Base-by-base conservation (phyloP, 2,797 vertebrate species). In the Eulemur albifrons region DNA sequence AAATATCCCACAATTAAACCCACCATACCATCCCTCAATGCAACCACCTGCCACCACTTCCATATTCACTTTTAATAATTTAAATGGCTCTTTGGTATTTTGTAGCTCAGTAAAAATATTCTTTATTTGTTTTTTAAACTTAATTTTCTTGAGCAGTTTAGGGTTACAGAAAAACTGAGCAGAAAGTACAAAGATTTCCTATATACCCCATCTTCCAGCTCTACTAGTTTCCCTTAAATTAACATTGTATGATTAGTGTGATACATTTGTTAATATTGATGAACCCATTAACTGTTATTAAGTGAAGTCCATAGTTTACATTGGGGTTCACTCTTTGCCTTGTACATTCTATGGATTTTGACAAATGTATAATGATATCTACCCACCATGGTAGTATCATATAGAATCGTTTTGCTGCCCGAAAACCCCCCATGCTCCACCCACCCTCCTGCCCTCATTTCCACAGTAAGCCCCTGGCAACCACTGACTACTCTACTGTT, bases 31-130 rank as follows among this genome's bases (percentile, higher is more conserved):
- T 45, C 23, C 32, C 45, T 88, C 92, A 92, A 2, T 54, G 20
- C 50, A 73, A 63, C 43, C 59, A 67, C 20, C 17, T n/a, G 23
- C 25, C 35, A 84, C 38, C 84, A 54, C 54, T 67, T 77, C 38
- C 25, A 65, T 23, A 48, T 38, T 70, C 45, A n/a, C 11, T 17
- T 52, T 61, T 21, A 95, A 73, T 67, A 30, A 25, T 76, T 77
- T 52, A 43, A 88, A 45, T 87, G 18, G 4, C n/a, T 80, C 52
- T 89, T 82, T 57, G n/a, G 7, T 57, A 70, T 92, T 72, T 91
- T 92, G 67, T 91, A 45, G 30, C 17, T 86, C 9, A 73, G 30
- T 61, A 43, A 95, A 91, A 91, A 13, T 57, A 81, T 70, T 15
- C 21, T 90, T 48, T 30, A 38, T 27, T 79, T 86, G 5, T 25